phyloP scores from a whole-genome alignment of 1,140 invertebrate genomes.

The Gonatopus flavifemur region DNA sequence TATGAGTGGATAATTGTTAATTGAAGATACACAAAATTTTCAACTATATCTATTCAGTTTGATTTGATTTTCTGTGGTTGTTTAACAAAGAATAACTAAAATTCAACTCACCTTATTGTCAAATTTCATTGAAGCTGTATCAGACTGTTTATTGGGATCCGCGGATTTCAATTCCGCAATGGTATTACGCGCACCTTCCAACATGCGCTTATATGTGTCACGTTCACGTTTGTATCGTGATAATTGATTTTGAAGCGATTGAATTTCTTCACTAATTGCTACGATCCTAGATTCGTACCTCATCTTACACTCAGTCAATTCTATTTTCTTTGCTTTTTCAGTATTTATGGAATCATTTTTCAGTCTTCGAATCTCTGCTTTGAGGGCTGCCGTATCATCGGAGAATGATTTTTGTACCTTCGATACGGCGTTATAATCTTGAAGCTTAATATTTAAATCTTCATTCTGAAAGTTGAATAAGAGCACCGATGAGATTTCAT shows the following conservation, averaged over 20 bases:
- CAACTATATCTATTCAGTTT: neutral
- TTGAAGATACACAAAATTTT: too few species aligned
- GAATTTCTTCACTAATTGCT: constrained; percentile 82
- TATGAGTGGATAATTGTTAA: too few species aligned
- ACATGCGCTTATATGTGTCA: constrained; percentile 88
- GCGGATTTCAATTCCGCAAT: constrained; percentile 72
- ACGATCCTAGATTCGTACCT: constrained; percentile 87
- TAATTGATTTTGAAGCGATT: constrained; percentile 77
- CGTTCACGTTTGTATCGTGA: constrained; percentile 83
- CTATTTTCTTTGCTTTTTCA: constrained; percentile 80
- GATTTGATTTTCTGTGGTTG: neutral
- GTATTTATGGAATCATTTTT: constrained; percentile 72
- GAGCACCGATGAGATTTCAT: too few species aligned
- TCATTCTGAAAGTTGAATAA: constrained; percentile 72
- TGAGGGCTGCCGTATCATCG: constrained; percentile 71
- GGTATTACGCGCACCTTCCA: constrained; percentile 81
- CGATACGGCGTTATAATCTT: constrained; percentile 82
- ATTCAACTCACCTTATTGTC: constrained; percentile 62
- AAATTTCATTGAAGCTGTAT: constrained; percentile 57
- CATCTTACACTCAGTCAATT: constrained; percentile 82
- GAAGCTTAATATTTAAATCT: constrained; percentile 76
- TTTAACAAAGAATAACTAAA: constrained; percentile 6
- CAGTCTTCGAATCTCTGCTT: constrained; percentile 73
- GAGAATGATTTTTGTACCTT: constrained; percentile 80
- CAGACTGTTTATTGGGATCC: constrained; percentile 45